phyloP scores from a whole-genome alignment of 1,140 invertebrate species.

The Maniola jurtina region DNA sequence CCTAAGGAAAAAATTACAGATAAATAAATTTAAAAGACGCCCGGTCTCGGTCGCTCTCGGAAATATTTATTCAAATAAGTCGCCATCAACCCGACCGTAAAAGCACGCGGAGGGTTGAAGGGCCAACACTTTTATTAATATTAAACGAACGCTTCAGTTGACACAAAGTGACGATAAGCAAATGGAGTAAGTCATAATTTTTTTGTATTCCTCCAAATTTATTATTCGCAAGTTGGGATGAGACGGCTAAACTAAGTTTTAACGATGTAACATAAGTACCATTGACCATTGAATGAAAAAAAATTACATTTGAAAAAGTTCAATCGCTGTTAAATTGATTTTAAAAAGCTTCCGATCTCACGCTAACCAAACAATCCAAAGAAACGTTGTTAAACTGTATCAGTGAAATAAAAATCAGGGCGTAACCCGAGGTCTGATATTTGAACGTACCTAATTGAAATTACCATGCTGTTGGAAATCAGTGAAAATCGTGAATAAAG shows the following conservation, averaged over 20 bases:
- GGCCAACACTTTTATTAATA: constrained; percentile 74
- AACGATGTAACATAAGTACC: constrained; percentile 5
- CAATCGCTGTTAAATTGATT: not conserved
- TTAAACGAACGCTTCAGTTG: constrained; percentile 75
- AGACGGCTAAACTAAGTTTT: constrained; percentile 23
- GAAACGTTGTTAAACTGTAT: no score
- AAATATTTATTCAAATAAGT: constrained; percentile 78
- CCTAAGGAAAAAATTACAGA: constrained; percentile 56
- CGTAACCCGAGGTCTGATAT: not conserved
- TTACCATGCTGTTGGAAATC: not conserved
- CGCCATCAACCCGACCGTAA: constrained; percentile 73
- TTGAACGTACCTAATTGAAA: not conserved
- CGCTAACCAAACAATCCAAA: not conserved
- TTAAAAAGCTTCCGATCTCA: not conserved
- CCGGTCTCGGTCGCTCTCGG: constrained; percentile 47
- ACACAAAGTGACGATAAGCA: constrained; percentile 73
- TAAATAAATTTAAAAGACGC: constrained; percentile 60
- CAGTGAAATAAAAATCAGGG: no score
- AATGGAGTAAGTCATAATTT: constrained; percentile 58
- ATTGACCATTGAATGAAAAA: constrained; percentile 5
- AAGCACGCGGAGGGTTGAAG: constrained; percentile 65
- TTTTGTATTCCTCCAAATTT: constrained; percentile 54
- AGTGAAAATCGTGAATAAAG: constrained; percentile 1
- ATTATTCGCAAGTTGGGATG: constrained; percentile 40
- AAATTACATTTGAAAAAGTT: not conserved